Conservation (phyloP, 2,888 invertebrate species). For the Caenorhabditis angaria region DNA sequence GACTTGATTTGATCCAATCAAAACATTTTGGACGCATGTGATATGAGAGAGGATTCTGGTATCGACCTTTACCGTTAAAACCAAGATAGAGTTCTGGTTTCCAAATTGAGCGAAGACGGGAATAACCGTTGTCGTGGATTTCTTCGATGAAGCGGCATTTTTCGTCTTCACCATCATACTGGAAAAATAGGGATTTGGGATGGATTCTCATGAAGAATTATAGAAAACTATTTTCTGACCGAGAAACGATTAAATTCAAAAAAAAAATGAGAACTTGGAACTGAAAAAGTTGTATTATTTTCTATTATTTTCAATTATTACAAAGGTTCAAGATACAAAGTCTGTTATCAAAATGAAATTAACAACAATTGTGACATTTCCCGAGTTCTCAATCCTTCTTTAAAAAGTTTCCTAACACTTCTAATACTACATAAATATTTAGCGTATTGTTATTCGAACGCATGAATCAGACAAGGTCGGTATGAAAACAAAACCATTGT, state of each 20-base stretch:
- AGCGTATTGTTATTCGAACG: too few relatives aligned
- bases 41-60: constrained; percentile 43
- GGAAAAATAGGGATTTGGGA: constrained; percentile 13
- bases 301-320: not conserved
- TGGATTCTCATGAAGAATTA: not conserved
- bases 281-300: not conserved
- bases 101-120: constrained; percentile 41
- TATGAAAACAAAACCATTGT: not conserved
- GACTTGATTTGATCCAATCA: constrained; percentile 46
- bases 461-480: not conserved
- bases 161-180: constrained; percentile 34
- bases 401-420: too few relatives aligned
- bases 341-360: not conserved
- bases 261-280: not conserved
- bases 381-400: too few relatives aligned
- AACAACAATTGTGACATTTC: too few relatives aligned
- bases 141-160: constrained; percentile 49
- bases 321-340: not conserved
- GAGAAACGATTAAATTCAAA: not conserved
- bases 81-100: constrained; percentile 41
- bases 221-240: not conserved
- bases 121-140: constrained; percentile 43
- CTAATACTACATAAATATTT: too few relatives aligned
- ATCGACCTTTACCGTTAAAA: constrained; percentile 47
- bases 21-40: constrained; percentile 36